A percentile compares a stretch with the other conserved stretches of the same genome.
Evolutionary conservation across 2,797 vertebrate species (phyloP).

Genomic region (Muscicapa striata): DNA sequence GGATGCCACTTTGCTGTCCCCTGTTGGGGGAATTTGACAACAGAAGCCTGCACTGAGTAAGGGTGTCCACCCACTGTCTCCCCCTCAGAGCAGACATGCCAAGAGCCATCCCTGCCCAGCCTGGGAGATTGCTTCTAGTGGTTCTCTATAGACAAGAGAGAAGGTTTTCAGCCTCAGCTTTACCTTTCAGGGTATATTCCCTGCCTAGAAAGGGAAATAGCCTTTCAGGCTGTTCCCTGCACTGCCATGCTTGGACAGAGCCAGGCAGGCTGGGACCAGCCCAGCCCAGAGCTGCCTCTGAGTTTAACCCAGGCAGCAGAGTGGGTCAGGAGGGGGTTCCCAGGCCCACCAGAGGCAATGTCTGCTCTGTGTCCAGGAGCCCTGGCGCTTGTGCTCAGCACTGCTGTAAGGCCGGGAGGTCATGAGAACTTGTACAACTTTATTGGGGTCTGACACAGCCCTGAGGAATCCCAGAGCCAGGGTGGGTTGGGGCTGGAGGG

Average conservation of each 20-base stretch:
- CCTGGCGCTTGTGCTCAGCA: fast-evolving
- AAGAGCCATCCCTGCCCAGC: background rate
- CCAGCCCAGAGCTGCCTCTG: background rate
- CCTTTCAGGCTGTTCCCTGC: background rate
- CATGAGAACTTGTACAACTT: constrained; percentile 35
- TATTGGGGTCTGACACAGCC: constrained; percentile 44
- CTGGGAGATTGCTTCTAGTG: background rate
- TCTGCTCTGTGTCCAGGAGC: constrained; percentile 38
- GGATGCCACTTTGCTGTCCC: background rate
- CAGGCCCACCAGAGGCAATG: background rate
- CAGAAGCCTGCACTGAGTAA: background rate
- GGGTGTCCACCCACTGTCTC: background rate
- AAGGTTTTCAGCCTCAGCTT: background rate
- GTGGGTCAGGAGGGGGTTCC: background rate
- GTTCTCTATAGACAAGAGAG: background rate
- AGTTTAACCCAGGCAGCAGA: background rate
- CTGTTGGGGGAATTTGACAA: background rate
- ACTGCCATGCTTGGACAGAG: fast-evolving
- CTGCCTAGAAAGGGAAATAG: background rate
- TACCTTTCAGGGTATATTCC: background rate
- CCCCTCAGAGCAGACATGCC: background rate
- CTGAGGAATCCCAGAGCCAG: constrained; percentile 52
- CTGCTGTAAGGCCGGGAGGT: background rate
- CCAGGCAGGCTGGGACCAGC: background rate
- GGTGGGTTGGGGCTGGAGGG: background rate